These are phyloP conservation scores for Tetramorium simillimum DNA, from an alignment of 1,140 invertebrate species.

Conservation along the genomic window DNA sequence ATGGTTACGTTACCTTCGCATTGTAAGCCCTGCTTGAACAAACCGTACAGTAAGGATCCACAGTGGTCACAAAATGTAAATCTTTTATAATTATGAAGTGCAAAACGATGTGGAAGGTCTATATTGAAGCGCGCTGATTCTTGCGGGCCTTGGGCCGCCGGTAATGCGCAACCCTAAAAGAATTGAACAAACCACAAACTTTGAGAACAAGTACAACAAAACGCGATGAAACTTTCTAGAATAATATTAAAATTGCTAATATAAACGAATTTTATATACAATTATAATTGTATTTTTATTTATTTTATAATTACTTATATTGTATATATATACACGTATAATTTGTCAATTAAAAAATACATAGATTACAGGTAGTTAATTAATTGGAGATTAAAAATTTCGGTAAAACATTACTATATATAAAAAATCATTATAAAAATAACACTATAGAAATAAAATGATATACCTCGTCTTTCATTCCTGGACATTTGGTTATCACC, in stretches of 20 bases:
- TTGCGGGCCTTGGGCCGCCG: conserved; percentile 70
- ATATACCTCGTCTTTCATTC: conserved; percentile 95
- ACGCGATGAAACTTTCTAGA: conserved; percentile 49
- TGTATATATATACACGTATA: too few relatives aligned
- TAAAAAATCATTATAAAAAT: too few relatives aligned
- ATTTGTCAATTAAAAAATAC: background rate
- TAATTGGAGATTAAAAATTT: background rate
- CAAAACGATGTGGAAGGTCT: conserved; percentile 98
- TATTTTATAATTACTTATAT: too few relatives aligned
- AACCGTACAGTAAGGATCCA: conserved; percentile 97
- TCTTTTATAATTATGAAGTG: conserved; percentile 97
- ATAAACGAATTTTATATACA: background rate
- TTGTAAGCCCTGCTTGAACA: conserved; percentile 98
- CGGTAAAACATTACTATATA: background rate
- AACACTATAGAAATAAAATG: too few relatives aligned
- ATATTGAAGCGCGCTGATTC: conserved; percentile 97
- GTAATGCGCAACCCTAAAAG: conserved; percentile 54
- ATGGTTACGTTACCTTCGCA: conserved; percentile 92
- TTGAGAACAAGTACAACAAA: conserved; percentile 64
- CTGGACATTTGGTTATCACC: conserved; percentile 97
- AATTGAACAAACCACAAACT: conserved; percentile 52
- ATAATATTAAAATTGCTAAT: background rate
- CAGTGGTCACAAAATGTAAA: conserved; percentile 99
- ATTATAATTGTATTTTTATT: too few relatives aligned
- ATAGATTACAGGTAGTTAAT: background rate